A percentile compares a stretch with the other conserved stretches of the same genome.
Evolutionary conservation across 2,797 vertebrate species (phyloP).

Genomic region (Thalassophryne amazonica): DNA sequence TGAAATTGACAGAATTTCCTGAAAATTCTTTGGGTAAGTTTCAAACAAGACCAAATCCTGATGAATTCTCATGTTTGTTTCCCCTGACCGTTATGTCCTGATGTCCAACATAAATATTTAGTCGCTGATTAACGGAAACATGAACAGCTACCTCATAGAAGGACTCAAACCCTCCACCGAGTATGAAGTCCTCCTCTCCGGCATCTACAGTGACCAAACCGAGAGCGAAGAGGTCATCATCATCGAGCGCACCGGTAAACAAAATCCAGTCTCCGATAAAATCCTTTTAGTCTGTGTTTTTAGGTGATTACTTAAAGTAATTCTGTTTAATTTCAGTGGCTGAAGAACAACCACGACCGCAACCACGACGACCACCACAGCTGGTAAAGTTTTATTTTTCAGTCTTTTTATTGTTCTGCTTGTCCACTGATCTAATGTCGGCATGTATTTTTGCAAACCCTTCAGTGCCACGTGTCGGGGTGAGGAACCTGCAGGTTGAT

Average conservation of each 20-base stretch:
- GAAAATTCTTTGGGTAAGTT: too few species aligned
- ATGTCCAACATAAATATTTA: constrained; percentile 37
- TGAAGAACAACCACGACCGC: constrained; percentile 57
- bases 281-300: too few species aligned
- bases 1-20: too few species aligned
- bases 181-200: constrained; percentile 88
- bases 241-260: constrained; percentile 84
- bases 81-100: neutral
- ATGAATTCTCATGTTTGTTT: too few species aligned
- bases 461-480: constrained; percentile 81
- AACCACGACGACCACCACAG: constrained; percentile 50
- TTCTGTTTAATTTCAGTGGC: constrained; percentile 48
- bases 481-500: constrained; percentile 84
- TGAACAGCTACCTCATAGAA: constrained; percentile 78
- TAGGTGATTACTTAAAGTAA: neutral
- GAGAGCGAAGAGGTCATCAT: constrained; percentile 85
- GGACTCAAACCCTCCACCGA: constrained; percentile 80
- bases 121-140: constrained; percentile 80
- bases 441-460: neutral
- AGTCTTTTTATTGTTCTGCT: too few species aligned
- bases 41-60: too few species aligned
- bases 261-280: neutral
- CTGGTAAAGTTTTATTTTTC: constrained; percentile 48
- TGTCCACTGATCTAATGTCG: too few species aligned
- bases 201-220: constrained; percentile 81